Percentiles rank a stretch among this genome's conserved stretches.
Conservation (phyloP, 1,140 invertebrate species). For the Homarus americanus region DNA sequence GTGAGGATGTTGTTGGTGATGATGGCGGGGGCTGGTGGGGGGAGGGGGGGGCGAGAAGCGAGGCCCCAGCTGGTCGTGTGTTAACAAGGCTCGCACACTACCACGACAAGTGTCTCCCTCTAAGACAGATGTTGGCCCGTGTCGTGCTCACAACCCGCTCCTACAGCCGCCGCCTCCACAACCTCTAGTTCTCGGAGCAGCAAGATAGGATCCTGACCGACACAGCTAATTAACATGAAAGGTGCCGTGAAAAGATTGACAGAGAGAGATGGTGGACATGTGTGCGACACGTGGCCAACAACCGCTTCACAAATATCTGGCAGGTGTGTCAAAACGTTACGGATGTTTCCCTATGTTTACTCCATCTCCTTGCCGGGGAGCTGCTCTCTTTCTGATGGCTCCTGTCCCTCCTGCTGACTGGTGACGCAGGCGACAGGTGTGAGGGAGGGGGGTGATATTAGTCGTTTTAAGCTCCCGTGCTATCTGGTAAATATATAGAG, state of each 20-base stretch:
- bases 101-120: constrained; percentile 47
- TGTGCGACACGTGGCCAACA: background rate
- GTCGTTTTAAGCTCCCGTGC: too few species aligned
- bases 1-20: background rate
- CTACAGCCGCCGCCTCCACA: background rate
- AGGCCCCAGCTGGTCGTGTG: background rate
- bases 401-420: too few species aligned
- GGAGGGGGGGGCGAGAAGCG: too few species aligned
- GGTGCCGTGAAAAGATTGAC: background rate
- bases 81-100: constrained; percentile 46
- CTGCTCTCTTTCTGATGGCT: too few species aligned
- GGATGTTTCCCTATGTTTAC: background rate
- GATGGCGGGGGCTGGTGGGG: background rate
- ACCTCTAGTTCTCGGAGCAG: background rate
- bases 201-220: background rate
- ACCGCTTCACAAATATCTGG: background rate
- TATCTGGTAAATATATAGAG: too few species aligned
- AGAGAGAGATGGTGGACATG: background rate
- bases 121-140: constrained; percentile 43
- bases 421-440: too few species aligned
- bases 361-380: too few species aligned
- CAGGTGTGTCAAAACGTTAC: background rate
- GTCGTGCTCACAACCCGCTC: background rate
- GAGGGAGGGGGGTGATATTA: too few species aligned
- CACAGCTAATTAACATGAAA: background rate